phyloP scores from a whole-genome alignment of 2,797 vertebrate genomes.

The Coluber constrictor region DNA sequence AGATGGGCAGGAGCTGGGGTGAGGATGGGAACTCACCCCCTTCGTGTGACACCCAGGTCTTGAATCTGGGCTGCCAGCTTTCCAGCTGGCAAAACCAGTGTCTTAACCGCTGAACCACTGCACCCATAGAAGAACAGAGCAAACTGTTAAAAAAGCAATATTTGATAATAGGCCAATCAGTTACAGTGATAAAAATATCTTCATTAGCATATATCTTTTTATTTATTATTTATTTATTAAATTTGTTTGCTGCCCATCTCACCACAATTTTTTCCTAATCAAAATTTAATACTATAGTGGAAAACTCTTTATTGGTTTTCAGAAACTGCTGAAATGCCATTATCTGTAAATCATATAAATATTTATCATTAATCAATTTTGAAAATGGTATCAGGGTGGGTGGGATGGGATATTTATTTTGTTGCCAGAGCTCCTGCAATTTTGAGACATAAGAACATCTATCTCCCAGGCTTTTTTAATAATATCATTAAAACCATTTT shows the following conservation, averaged over 20 bases:
- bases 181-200: background rate
- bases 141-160: constrained; percentile 4
- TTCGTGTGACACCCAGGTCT: background rate
- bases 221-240: background rate
- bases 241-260: background rate
- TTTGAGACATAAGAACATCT: constrained; percentile 48
- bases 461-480: constrained; percentile 1
- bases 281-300: background rate
- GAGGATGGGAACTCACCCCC: background rate
- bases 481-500: background rate
- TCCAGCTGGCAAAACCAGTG: background rate
- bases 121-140: background rate
- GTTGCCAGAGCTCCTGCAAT: constrained; percentile 39
- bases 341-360: constrained; percentile 44
- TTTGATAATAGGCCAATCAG: background rate
- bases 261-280: background rate
- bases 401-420: constrained; percentile 44
- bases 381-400: constrained; percentile 42
- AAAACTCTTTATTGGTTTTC: constrained; percentile 30
- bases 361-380: constrained; percentile 45
- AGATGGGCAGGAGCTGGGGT: background rate
- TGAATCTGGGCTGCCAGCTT: background rate
- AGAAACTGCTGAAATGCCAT: constrained; percentile 43
- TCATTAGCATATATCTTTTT: background rate
- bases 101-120: background rate